Conservation (phyloP, 2,888 invertebrate species). For the Caenorhabditis sp. region DNA sequence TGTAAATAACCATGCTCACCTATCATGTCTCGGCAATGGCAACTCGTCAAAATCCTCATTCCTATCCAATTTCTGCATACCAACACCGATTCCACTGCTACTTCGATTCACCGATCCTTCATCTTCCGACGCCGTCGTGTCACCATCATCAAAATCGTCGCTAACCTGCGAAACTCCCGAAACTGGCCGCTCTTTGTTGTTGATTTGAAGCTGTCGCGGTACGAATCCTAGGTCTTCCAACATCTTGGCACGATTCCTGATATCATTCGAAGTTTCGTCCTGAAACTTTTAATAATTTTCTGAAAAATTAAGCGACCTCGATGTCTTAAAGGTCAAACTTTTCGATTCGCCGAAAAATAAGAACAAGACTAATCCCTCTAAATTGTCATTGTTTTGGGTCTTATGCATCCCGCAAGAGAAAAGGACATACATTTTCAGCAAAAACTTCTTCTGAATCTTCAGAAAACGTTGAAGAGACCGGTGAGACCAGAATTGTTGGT, state of each 20-base stretch:
- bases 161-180: slow-evolving; percentile 24
- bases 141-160: slow-evolving; percentile 39
- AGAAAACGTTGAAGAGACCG: slow-evolving; percentile 2
- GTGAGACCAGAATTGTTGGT: slow-evolving; percentile 34
- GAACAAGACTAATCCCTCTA: background rate
- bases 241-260: slow-evolving; percentile 13
- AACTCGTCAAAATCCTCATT: slow-evolving; percentile 29
- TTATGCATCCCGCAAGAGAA: background rate
- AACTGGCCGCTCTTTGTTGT: slow-evolving; percentile 11
- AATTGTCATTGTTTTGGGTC: background rate
- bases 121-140: slow-evolving; percentile 29
- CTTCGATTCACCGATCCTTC: slow-evolving; percentile 10
- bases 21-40: slow-evolving; percentile 19
- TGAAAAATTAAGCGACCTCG: background rate
- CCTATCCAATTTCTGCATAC: slow-evolving; percentile 5
- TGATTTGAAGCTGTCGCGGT: slow-evolving; percentile 5
- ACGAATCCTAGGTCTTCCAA: slow-evolving; percentile 29
- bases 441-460: background rate
- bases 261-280: slow-evolving; percentile 4
- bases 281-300: slow-evolving; percentile 5
- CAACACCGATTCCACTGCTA: background rate
- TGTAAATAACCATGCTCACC: background rate
- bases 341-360: background rate
- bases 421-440: background rate
- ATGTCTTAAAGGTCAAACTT: background rate